Conservation (phyloP, 2,888 invertebrate genomes). For the Prosapia bicincta region DNA sequence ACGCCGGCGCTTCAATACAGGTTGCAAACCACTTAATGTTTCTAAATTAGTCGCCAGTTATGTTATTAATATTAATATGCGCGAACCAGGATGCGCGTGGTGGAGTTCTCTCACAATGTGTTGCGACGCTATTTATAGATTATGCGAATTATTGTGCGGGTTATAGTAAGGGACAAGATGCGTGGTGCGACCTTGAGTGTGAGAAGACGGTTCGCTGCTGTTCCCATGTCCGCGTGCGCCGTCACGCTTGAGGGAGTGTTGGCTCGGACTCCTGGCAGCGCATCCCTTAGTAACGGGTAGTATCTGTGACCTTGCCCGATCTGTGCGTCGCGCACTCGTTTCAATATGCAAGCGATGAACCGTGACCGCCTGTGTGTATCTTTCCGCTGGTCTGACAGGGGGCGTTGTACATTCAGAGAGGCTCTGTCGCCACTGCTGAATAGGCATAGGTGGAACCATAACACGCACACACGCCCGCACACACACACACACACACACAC, state of each 20-base stretch:
- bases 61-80: background rate
- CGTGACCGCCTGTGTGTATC: no score
- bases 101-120: background rate
- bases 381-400: no score
- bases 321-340: background rate
- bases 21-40: no score
- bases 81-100: background rate
- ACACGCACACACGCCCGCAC: no score
- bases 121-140: background rate
- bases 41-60: no score
- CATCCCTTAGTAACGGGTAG: background rate
- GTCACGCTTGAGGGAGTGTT: background rate
- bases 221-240: background rate
- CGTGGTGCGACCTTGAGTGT: background rate
- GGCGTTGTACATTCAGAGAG: no score
- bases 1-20: no score
- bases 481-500: no score
- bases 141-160: background rate
- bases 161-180: background rate
- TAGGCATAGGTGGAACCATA: no score
- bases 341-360: background rate
- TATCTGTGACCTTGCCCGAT: background rate
- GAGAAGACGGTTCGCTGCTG: background rate
- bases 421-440: no score
- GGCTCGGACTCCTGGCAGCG: background rate